Percentiles rank a stretch among this genome's conserved stretches.
Conservation (phyloP, 2,797 vertebrate species). For the Ceryle rudis region DNA sequence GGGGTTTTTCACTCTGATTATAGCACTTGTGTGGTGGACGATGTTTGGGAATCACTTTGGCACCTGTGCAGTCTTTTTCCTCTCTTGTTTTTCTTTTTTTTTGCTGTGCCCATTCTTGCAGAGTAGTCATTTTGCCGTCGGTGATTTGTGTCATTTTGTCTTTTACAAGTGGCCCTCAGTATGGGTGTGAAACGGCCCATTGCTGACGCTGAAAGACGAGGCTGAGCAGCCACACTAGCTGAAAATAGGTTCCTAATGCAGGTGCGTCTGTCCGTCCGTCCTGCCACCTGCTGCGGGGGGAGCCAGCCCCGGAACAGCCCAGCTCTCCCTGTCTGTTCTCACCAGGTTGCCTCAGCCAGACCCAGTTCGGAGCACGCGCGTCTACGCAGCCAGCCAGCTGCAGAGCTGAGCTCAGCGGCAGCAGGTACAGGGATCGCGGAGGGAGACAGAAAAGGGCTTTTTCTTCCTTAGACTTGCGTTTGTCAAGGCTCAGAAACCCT, state of each 20-base stretch:
- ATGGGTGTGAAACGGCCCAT: rapidly evolving
- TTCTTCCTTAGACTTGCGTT: neutral
- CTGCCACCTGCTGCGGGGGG: neutral
- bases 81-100: neutral
- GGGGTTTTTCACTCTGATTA: neutral
- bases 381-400: neutral
- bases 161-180: neutral
- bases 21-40: neutral
- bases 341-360: neutral
- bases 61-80: neutral
- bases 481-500: neutral
- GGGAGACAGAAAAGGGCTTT: neutral
- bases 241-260: neutral
- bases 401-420: neutral
- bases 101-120: neutral
- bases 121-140: neutral
- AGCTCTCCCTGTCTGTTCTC: neutral
- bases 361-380: neutral
- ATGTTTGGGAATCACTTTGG: neutral
- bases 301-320: neutral
- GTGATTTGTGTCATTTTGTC: neutral
- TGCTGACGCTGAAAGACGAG: neutral
- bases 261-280: neutral
- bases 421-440: neutral
- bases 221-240: neutral